Percentiles rank a stretch among this genome's conserved stretches.
These are phyloP conservation scores for Diaperis boleti DNA, from an alignment of 2,888 invertebrate species.

Conservation along the genomic window DNA sequence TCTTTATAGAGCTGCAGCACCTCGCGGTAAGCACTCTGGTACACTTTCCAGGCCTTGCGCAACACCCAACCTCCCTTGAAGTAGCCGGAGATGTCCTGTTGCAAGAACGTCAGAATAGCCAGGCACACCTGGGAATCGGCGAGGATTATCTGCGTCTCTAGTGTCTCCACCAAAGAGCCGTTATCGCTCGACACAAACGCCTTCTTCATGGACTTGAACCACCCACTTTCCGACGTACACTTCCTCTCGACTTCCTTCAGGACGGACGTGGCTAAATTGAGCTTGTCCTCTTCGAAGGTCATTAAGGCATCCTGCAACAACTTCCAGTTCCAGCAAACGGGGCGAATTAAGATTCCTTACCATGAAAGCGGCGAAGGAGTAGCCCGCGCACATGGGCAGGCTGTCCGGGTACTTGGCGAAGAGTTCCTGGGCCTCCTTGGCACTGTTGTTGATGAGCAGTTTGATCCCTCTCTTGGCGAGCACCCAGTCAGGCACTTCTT, in stretches of 20 bases:
- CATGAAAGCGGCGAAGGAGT: constrained; percentile 68
- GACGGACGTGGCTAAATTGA: constrained; percentile 69
- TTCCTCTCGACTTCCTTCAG: constrained; percentile 73
- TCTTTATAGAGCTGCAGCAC: constrained; percentile 69
- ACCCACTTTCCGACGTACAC: constrained; percentile 68
- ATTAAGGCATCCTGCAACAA: constrained; percentile 72
- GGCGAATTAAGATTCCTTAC: too few relatives aligned
- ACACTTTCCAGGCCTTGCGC: constrained; percentile 78
- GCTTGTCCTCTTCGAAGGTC: constrained; percentile 77
- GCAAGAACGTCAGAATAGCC: constrained; percentile 74
- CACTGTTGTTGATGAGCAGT: constrained; percentile 67
- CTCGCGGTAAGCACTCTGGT: constrained; percentile 74
- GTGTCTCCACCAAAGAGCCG: constrained; percentile 63
- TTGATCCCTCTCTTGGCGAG: constrained; percentile 66
- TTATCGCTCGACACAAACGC: constrained; percentile 45
- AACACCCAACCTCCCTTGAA: constrained; percentile 77
- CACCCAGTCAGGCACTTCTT: constrained; percentile 61
- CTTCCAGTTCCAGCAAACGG: too few relatives aligned
- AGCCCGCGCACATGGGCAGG: constrained; percentile 67
- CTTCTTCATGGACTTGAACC: constrained; percentile 70
- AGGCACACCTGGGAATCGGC: constrained; percentile 76
- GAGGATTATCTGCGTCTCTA: constrained; percentile 75
- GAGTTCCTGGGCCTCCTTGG: constrained; percentile 65
- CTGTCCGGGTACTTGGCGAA: constrained; percentile 65
- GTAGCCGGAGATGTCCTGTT: constrained; percentile 74